Base-by-base conservation (phyloP, 1,140 invertebrate genomes). In the Pentalonia nigronervosa region DNA sequence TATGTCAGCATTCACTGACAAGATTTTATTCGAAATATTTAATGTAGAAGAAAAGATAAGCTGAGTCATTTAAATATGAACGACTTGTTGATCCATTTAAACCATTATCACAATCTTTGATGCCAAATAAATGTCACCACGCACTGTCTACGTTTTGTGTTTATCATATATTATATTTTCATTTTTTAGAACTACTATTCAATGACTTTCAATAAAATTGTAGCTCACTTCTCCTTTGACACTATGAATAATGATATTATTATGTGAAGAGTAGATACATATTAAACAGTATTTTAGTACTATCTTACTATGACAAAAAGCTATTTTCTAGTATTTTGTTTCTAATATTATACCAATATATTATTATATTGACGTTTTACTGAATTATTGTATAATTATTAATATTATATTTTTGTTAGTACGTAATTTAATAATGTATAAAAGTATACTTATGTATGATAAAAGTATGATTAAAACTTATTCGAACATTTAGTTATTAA, bases 31-130 rank as follows among this genome's bases (percentile, higher is more conserved):
- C 0, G 9, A 56, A 56, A 48, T n/a, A 50, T 87, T 87, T 56
- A 53, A 8, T 90, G 21, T 7, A 90, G 25, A 90, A 60, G 89
- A 90, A 90, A 90, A 6, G 89, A 90, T 90, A 45, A 90, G 89
- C 89, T 60, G 53, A 90, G 56, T 90, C 89, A 60, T 67, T 90
- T 90, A 41, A 90, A 90, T 90, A 90, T 41, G 88, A 90, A 90
- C 67, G 67, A 45, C 56, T 60, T 90, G 21, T 45, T 45, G 36
- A 67, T 45, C 89, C 53, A n/a, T 67, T 47, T 56, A 56, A 56
- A 56, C 21, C 23, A 89, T 56, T 36, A 56, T 89, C 36, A 89
- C 50, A 56, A 56, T 89, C 34, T 53, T 89, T 36, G 48, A 56
- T 89, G 88, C 88, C 34, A 89, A 89, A 89, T 89, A 89, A 89